Base-by-base conservation (phyloP, 2,888 invertebrate species). In the Masnerella sp. region DNA sequence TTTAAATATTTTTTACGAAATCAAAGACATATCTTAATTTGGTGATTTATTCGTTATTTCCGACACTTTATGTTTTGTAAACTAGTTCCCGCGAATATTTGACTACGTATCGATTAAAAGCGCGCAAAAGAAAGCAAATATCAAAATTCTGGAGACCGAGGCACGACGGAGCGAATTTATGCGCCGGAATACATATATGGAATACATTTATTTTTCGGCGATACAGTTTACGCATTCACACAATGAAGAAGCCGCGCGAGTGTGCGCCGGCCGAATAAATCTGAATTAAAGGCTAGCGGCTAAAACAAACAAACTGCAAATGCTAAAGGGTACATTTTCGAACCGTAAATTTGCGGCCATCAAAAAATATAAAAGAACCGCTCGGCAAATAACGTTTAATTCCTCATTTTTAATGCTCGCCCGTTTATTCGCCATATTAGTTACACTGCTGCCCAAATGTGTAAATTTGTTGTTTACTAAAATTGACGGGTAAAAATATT, bases 261-360 rank as follows among this genome's bases (percentile, higher is more conserved):
- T 47, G 47, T 54, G 54, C 49, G 49, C 32, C 22, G 20, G 32
- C 32, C 56, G 65, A 56, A 56, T 65, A 65, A 65, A 65, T 56
- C 56, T 65, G 65, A 65, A 65, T 65, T 65, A 65, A 65, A 65
- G 65, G 65, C 56, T 47, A 38, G 56, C 47, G 22, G 40, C 56
- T 38, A 56, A 65, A 65, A 56, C 65, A 64, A 64, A 52, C 43
- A 65, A 56, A 65, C 56, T 38, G 47, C 52, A 34, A 65, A 65
- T 40, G 40, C 65, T 56, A 67, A 49, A 64, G 47, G 58, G 49
- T 67, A 67, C 42, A 67, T 67, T 67, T 49, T 47, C 22, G 30
- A 67, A 49, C 56, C 49, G 67, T 49, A 67, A 54, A 67, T 67
- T 67, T 42, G 56, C 58, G 25, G 40, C 14, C 58, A 58, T 58